Base-by-base conservation (phyloP, 2,113 vertebrate genomes). In the Pampusana beccarii region DNA sequence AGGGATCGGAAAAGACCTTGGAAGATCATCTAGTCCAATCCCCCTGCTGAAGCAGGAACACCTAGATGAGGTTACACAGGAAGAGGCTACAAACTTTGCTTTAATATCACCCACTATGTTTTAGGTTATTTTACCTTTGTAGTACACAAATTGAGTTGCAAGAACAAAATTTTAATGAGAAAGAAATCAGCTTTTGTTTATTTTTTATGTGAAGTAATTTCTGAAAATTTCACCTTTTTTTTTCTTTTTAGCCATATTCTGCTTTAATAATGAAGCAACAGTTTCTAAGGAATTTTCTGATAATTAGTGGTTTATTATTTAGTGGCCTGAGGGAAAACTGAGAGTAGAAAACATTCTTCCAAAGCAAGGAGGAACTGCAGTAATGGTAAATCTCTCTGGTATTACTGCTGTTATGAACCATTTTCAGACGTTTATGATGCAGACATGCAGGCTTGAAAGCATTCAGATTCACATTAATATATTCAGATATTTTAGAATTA, bases 291-390 rank as follows among this genome's bases (percentile, higher is more conserved):
- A 82, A 67, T 92, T 88, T 97, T 86, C 36, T 93, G 36, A 26
- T 88, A 94, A 92, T 92, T 94, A 93, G 79, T 75, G 25, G 13
- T 95, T 93, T 93, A 88, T 86, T 95, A 92, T 95, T 92, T 86
- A 67, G 46, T 77, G 75, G 36, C 69, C 54, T 31, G 26, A 93
- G 50, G 91, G 57, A 80, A 95, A 62, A 50, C 17, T 51, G 42
- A 90, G 50, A 58, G 50, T 26, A 82, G 15, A 51, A 42, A 80
- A 65, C 4, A 15, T 48, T 65, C 7, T 83, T 84, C 69, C 65
- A 95, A 95, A 80, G 24, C 58, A 75, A 33, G 36, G 29, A 74
- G 57, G 46, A 77, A 64, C 40, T 60, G 69, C 65, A 85, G 23
- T 58, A 88, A 73, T 0, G 8, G 53, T 61, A 92, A 97, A 86